Percentiles rank a stretch among this genome's conserved stretches.
These are phyloP conservation scores for Nymphicus hollandicus DNA, from an alignment of 2,113 vertebrate genomes.

Conservation along the genomic window DNA sequence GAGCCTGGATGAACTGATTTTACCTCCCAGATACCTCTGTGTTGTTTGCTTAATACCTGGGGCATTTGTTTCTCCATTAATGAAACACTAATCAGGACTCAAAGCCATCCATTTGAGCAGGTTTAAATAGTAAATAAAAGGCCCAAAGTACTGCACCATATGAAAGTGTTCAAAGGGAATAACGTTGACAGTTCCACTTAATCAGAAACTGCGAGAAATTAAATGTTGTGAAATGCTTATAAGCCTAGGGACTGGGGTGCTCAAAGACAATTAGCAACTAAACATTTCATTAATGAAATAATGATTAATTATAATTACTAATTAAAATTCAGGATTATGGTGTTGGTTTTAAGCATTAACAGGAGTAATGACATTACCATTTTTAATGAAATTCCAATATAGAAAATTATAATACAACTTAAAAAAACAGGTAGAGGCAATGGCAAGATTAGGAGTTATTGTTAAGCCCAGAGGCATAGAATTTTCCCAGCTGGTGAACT, in stretches of 20 bases:
- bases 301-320: slow-evolving; percentile 85
- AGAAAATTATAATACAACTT: slow-evolving; percentile 68
- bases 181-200: slow-evolving; percentile 55
- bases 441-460: slow-evolving; percentile 72
- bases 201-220: slow-evolving; percentile 59
- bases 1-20: not conserved
- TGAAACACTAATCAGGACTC: not conserved
- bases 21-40: not conserved
- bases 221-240: slow-evolving; percentile 70
- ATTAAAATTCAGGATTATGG: slow-evolving; percentile 85
- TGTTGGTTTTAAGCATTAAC: slow-evolving; percentile 80
- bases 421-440: slow-evolving; percentile 57
- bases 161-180: slow-evolving; percentile 46
- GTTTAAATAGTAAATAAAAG: not conserved
- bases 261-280: slow-evolving; percentile 82
- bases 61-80: not conserved
- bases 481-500: slow-evolving; percentile 75
- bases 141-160: not conserved
- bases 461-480: slow-evolving; percentile 72
- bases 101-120: not conserved
- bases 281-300: slow-evolving; percentile 84
- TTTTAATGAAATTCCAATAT: slow-evolving; percentile 80
- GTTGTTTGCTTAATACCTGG: not conserved
- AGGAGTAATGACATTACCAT: slow-evolving; percentile 79
- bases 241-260: slow-evolving; percentile 75